A percentile compares a stretch with the other conserved stretches of the same genome.
These are phyloP conservation scores for Alexandromys oeconomus DNA, from an alignment of 2,797 vertebrate genomes.

Conservation along the genomic window DNA sequence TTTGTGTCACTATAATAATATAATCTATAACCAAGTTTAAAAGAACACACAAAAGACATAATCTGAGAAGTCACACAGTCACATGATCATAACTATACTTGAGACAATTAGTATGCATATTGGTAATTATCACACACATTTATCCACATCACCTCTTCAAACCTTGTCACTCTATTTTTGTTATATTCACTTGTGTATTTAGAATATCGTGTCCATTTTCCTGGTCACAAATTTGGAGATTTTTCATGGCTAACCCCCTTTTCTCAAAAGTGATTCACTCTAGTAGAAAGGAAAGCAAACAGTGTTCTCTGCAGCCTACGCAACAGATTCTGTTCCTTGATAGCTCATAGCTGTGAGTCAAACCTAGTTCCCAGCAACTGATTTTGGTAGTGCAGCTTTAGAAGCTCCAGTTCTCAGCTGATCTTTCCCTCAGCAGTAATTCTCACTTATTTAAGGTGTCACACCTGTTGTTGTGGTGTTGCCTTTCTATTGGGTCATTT, in stretches of 20 bases:
- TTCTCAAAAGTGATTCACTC: neutral
- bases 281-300: neutral
- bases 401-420: neutral
- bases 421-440: neutral
- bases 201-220: neutral
- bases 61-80: neutral
- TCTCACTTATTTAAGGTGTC: neutral
- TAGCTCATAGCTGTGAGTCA: neutral
- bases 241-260: neutral
- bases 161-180: neutral
- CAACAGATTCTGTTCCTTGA: neutral
- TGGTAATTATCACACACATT: neutral
- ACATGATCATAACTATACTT: neutral
- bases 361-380: neutral
- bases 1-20: neutral
- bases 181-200: neutral
- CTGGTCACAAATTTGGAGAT: neutral
- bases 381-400: neutral
- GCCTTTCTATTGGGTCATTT: constrained; percentile 6
- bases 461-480: neutral
- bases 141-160: neutral
- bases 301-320: neutral
- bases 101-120: neutral
- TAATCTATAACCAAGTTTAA: neutral
- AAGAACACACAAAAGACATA: neutral